Evolutionary conservation across 2,797 vertebrate genomes (phyloP).

Genomic region (Erethizon dorsatum): DNA sequence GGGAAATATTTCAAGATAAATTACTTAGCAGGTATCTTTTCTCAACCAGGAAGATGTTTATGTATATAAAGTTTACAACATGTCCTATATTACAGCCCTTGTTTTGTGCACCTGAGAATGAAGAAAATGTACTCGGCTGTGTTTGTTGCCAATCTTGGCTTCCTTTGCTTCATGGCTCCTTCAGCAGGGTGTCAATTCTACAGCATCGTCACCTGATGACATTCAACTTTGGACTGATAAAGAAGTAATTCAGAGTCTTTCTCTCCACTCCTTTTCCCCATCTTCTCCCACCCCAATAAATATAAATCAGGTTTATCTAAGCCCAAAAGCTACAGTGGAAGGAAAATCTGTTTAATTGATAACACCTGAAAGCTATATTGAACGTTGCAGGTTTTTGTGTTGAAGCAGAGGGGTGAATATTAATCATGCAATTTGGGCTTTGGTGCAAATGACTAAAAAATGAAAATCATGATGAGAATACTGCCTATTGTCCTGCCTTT

Average conservation of each 20-base stretch:
- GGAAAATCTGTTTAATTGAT: conserved; percentile 70
- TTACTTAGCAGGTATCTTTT: conserved; percentile 59
- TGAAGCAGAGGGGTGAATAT: conserved; percentile 5
- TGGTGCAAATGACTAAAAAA: not conserved
- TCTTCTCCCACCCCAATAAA: conserved; percentile 2
- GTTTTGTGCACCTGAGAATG: conserved; percentile 52
- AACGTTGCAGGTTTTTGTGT: conserved; percentile 56
- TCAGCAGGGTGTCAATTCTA: not conserved
- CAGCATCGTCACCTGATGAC: conserved; percentile 34
- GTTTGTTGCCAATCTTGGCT: not conserved
- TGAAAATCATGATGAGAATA: not conserved
- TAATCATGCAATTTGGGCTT: conserved; percentile 44
- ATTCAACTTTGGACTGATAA: conserved; percentile 66
- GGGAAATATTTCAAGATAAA: conserved; percentile 73
- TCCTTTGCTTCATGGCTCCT: not conserved
- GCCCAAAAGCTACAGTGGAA: conserved; percentile 29
- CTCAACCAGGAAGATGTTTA: conserved; percentile 66
- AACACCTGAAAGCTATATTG: conserved; percentile 5
- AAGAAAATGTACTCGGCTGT: conserved; percentile 63
- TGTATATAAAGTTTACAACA: conserved; percentile 20
- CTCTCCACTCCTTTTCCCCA: not conserved
- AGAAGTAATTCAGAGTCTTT: conserved; percentile 57
- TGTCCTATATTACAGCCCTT: conserved; percentile 29
- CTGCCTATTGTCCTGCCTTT: not conserved
- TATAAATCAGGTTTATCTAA: conserved; percentile 64